These are phyloP conservation scores for Malurus melanocephalus DNA, from an alignment of 2,113 vertebrate species.

Conservation along the genomic window DNA sequence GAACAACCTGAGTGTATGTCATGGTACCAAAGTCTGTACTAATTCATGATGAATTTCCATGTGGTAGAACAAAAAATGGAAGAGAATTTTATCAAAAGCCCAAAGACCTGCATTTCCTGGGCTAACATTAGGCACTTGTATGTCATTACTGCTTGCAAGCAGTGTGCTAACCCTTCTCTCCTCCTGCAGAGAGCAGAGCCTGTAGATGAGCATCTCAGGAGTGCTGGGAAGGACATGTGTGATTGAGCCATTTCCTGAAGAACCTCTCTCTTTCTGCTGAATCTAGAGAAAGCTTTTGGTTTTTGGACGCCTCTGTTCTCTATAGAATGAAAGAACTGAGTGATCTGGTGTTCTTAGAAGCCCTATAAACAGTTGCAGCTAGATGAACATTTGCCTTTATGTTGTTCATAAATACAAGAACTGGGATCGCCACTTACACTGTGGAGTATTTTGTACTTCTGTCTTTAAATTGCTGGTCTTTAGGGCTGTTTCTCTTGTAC, in stretches of 20 bases:
- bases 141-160: not conserved
- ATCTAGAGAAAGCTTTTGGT: not conserved
- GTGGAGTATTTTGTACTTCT: not conserved
- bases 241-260: not conserved
- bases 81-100: not conserved
- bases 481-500: not conserved
- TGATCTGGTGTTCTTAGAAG: not conserved
- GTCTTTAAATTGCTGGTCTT: not conserved
- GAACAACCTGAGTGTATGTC: not conserved
- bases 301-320: not conserved
- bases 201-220: not conserved
- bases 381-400: not conserved
- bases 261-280: not conserved
- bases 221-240: rapidly evolving
- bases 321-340: not conserved
- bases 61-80: not conserved
- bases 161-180: not conserved
- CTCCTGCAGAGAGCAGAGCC: not conserved
- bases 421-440: not conserved
- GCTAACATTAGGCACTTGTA: not conserved
- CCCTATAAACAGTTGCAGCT: not conserved
- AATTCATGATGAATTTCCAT: not conserved
- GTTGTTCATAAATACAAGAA: not conserved
- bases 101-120: not conserved
- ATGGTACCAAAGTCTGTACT: not conserved